A percentile compares a stretch with the other conserved stretches of the same genome.
These are phyloP conservation scores for Gryon sp. DNA, from an alignment of 1,140 invertebrate genomes.

Conservation along the genomic window DNA sequence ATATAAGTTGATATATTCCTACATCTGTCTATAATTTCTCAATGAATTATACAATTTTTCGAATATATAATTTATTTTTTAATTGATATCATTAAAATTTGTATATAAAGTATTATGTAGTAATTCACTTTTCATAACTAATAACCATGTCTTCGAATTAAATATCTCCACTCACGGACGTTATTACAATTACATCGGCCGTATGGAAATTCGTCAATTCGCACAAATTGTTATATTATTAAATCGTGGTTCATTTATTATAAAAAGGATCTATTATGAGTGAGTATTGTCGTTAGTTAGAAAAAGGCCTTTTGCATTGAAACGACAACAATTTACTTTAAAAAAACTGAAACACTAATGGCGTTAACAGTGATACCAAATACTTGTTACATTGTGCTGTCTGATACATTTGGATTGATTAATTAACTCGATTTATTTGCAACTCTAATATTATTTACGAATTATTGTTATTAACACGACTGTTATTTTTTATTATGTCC, in stretches of 20 bases:
- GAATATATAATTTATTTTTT: slow-evolving; percentile 6
- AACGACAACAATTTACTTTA: too few relatives aligned
- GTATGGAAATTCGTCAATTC: slow-evolving; percentile 14
- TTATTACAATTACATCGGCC: slow-evolving; percentile 15
- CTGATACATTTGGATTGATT: slow-evolving; percentile 24
- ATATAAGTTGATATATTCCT: slow-evolving; percentile 10
- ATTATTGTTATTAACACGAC: slow-evolving; percentile 25
- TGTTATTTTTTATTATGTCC: slow-evolving; percentile 12
- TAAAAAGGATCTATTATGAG: slow-evolving; percentile 41
- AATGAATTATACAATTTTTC: slow-evolving; percentile 11
- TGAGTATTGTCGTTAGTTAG: slow-evolving; percentile 56
- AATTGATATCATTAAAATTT: slow-evolving; percentile 10
- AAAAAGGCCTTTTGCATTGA: slow-evolving; percentile 45
- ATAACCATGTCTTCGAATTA: too few relatives aligned
- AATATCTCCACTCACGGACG: too few relatives aligned
- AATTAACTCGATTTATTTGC: slow-evolving; percentile 11
- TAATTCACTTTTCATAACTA: slow-evolving; percentile 10
- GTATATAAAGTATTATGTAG: slow-evolving; percentile 28
- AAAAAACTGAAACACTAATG: slow-evolving; percentile 46
- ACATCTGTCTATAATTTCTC: too few relatives aligned
- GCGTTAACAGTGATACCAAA: slow-evolving; percentile 57
- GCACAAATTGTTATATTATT: slow-evolving; percentile 23
- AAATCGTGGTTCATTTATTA: slow-evolving; percentile 13
- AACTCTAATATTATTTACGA: slow-evolving; percentile 35
- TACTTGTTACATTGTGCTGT: slow-evolving; percentile 13